phyloP scores from a whole-genome alignment of 2,113 vertebrate species.

The Psilopogon haemacephalus region DNA sequence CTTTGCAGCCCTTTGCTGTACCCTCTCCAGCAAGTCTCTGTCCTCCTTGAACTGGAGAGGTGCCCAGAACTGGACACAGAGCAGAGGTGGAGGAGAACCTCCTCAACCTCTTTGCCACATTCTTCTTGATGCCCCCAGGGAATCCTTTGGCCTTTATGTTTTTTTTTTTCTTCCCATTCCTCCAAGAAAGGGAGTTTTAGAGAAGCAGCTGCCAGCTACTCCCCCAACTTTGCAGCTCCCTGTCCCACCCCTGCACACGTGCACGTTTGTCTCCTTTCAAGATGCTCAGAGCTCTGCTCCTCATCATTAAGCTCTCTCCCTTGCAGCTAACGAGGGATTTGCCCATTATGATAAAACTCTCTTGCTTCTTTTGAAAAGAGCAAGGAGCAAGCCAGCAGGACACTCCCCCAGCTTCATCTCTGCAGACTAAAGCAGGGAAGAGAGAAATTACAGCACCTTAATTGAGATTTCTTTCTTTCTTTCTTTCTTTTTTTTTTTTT shows the following conservation, averaged over 20 bases:
- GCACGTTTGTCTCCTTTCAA: neutral
- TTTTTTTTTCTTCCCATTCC: neutral
- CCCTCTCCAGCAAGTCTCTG: no score
- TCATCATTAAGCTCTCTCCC: conserved; percentile 67
- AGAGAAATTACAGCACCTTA: conserved; percentile 83
- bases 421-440: conserved; percentile 77
- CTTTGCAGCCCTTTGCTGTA: no score
- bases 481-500: neutral
- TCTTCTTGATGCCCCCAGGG: no score
- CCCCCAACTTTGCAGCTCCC: neutral
- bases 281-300: conserved; percentile 45
- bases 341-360: conserved; percentile 38
- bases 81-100: no score
- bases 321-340: conserved; percentile 69
- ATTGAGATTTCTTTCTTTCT: conserved; percentile 71
- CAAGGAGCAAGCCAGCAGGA: conserved; percentile 35
- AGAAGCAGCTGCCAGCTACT: neutral
- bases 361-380: conserved; percentile 54
- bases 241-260: neutral
- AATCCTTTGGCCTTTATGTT: no score
- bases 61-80: no score
- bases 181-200: neutral
- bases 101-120: no score
- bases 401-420: conserved; percentile 79
- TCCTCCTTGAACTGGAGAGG: no score